Conservation (phyloP, 35 echinoderm and acorn worm species). For the Acanthaster planci region DNA sequence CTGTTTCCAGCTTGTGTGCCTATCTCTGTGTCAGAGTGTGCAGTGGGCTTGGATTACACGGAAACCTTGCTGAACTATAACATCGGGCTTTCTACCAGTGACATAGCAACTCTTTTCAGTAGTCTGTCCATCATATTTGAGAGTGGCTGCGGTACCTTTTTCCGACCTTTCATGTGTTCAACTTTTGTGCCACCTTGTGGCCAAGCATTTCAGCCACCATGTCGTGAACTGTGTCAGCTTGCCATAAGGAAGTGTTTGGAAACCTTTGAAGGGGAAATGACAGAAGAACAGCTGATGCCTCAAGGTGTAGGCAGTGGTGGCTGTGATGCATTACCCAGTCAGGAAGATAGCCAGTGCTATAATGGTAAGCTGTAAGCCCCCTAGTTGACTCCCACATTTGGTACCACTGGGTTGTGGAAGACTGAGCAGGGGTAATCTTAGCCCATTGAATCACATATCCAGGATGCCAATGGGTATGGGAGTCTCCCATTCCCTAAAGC, state of each 20-base stretch:
- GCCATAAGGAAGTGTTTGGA: not conserved
- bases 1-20: not conserved
- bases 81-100: not conserved
- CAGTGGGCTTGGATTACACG: not conserved
- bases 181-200: not conserved
- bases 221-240: not conserved
- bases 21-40: not conserved
- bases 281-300: not conserved
- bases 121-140: not conserved
- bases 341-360: constrained; percentile 1
- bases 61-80: not conserved
- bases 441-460: too few species aligned
- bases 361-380: too few species aligned
- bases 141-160: not conserved
- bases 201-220: not conserved
- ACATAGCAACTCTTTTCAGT: not conserved
- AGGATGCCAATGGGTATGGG: too few species aligned
- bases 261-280: not conserved
- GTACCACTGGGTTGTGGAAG: too few species aligned
- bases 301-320: not conserved
- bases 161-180: constrained; percentile 7
- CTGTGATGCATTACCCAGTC: not conserved
- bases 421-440: too few species aligned
- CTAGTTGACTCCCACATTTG: too few species aligned
- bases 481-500: too few species aligned